Evolutionary conservation across 1,140 invertebrate genomes (phyloP).

Genomic region (Philaenus spumarius): DNA sequence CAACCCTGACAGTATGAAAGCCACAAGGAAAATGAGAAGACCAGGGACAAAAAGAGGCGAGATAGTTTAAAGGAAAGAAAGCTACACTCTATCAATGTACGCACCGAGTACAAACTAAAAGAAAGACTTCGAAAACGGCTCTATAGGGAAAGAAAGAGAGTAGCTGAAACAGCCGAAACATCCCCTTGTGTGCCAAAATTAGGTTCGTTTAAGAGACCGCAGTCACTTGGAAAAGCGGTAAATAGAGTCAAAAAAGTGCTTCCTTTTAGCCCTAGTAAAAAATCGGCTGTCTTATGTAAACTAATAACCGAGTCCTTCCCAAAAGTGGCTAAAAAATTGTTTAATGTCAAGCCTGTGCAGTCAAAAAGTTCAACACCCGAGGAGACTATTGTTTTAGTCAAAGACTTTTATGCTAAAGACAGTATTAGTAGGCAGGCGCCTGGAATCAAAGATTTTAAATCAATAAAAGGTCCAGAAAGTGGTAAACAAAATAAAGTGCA

Average conservation of each 20-base stretch:
- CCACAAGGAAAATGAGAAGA: neutral
- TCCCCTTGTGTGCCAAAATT: too few relatives aligned
- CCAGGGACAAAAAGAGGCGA: neutral
- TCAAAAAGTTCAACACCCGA: neutral
- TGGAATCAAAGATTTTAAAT: neutral
- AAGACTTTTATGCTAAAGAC: neutral
- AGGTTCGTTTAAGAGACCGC: neutral
- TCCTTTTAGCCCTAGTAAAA: constrained; percentile 5
- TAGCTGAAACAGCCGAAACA: constrained; percentile 3
- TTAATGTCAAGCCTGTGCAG: constrained; percentile 2
- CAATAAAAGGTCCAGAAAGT: neutral
- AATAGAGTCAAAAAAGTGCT: constrained; percentile 7
- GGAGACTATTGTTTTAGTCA: constrained; percentile 1
- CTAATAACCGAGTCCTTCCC: constrained; percentile 4
- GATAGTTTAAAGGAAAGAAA: neutral
- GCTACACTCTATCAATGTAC: neutral
- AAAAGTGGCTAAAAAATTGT: constrained; percentile 4
- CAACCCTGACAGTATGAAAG: too few relatives aligned
- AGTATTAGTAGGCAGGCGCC: constrained; percentile 2
- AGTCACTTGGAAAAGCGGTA: constrained; percentile 8
- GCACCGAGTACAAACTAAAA: neutral
- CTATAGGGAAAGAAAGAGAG: neutral
- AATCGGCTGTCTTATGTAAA: constrained; percentile 6
- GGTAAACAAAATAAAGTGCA: neutral
- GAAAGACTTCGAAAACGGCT: neutral